phyloP scores from a whole-genome alignment of 2,113 vertebrate species.

The Arothron firmamentum region DNA sequence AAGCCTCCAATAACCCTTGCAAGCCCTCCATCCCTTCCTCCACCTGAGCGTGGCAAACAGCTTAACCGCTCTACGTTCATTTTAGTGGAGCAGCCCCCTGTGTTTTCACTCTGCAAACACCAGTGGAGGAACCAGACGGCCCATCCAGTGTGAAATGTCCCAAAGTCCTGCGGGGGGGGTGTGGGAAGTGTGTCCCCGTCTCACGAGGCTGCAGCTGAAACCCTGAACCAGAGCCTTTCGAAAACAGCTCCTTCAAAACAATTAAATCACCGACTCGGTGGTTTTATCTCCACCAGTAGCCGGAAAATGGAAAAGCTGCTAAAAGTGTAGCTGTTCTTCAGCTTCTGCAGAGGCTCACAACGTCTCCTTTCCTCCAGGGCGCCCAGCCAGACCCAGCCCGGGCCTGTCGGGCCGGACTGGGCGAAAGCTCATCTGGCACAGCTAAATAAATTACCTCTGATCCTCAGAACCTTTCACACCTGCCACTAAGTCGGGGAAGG shows the following conservation, averaged over 20 bases:
- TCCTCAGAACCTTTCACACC: too few species aligned
- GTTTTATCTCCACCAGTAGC: constrained; percentile 12
- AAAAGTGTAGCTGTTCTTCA: too few species aligned
- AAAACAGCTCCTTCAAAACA: not conserved
- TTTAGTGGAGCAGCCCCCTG: constrained; percentile 25
- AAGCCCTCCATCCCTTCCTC: constrained; percentile 10
- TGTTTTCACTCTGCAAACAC: constrained; percentile 22
- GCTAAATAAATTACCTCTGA: too few species aligned
- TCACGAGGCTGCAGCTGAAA: constrained; percentile 8
- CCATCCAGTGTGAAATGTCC: constrained; percentile 13
- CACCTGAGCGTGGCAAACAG: constrained; percentile 6
- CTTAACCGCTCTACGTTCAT: constrained; percentile 13
- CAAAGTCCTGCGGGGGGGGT: constrained; percentile 10
- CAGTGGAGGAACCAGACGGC: constrained; percentile 19
- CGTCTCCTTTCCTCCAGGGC: too few species aligned
- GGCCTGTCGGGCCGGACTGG: too few species aligned
- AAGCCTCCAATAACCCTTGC: constrained; percentile 12
- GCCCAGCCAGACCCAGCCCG: too few species aligned
- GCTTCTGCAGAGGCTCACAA: too few species aligned
- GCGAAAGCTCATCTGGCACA: too few species aligned
- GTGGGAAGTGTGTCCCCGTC: constrained; percentile 5
- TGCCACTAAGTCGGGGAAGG: too few species aligned
- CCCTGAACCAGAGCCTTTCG: not conserved
- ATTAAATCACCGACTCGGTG: too few species aligned
- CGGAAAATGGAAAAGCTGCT: constrained; percentile 1